These are phyloP conservation scores for Gallinago jamesoni DNA, from an alignment of 2,113 vertebrate genomes.

Conservation along the genomic window DNA sequence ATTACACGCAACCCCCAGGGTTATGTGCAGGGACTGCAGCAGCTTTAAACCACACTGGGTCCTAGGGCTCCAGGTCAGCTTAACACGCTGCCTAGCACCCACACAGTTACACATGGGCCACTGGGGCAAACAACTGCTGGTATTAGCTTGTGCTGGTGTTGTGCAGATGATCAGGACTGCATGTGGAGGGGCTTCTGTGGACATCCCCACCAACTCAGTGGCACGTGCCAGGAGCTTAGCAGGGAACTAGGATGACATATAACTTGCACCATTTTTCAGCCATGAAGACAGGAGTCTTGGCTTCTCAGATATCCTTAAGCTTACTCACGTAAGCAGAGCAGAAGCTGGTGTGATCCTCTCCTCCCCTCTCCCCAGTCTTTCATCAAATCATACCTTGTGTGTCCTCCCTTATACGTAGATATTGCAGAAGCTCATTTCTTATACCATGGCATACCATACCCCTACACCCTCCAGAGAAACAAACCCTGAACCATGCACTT, in stretches of 20 bases:
- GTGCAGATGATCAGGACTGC: background rate
- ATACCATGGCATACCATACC: background rate
- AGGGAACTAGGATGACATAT: accelerated
- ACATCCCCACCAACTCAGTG: background rate
- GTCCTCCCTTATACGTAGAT: background rate
- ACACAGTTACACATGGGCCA: accelerated
- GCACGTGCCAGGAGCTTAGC: background rate
- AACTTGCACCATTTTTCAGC: background rate
- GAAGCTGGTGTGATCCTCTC: background rate
- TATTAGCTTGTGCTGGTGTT: background rate
- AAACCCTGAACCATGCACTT: accelerated
- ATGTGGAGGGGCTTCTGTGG: accelerated
- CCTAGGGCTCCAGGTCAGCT: background rate
- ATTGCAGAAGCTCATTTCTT: background rate
- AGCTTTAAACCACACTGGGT: background rate
- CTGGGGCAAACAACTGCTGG: no score
- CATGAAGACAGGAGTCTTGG: background rate
- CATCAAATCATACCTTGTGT: background rate
- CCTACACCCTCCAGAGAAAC: background rate
- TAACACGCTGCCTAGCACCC: background rate
- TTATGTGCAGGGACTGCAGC: no score
- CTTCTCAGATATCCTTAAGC: background rate
- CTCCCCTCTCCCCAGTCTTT: background rate
- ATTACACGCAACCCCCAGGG: background rate
- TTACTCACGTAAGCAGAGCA: background rate